A percentile compares a stretch with the other conserved stretches of the same genome.
Conservation (phyloP, 1,140 invertebrate species). For the Drosophila arawakana region DNA sequence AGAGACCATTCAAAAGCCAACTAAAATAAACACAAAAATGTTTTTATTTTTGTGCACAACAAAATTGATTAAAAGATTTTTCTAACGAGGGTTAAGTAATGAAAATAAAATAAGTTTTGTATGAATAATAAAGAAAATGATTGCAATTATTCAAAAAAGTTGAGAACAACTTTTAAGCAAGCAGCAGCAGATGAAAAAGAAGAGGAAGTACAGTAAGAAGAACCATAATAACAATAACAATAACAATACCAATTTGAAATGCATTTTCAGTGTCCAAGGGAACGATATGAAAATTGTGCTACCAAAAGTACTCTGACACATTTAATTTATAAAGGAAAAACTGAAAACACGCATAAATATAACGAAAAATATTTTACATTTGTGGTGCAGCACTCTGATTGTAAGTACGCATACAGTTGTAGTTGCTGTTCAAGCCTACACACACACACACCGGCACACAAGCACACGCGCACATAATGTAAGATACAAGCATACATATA, state of each 20-base stretch:
- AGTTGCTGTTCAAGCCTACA: background rate
- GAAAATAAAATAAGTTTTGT: background rate
- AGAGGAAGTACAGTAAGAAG: background rate
- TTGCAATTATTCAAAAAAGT: background rate
- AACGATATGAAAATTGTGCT: conserved; percentile 24
- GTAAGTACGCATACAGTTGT: conserved; percentile 18
- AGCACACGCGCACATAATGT: conserved; percentile 23
- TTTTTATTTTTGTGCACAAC: no score
- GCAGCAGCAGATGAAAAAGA: background rate
- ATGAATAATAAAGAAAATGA: background rate
- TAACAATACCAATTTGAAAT: conserved; percentile 2
- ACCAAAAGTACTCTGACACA: conserved; percentile 42
- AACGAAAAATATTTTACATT: conserved; percentile 73
- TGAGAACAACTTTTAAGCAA: background rate
- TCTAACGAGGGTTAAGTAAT: no score
- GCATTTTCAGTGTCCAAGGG: conserved; percentile 25
- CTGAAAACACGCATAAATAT: conserved; percentile 76
- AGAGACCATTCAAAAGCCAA: no score
- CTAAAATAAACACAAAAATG: no score
- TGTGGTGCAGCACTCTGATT: conserved; percentile 62
- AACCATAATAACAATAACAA: background rate
- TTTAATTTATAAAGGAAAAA: conserved; percentile 57
- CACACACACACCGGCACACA: conserved; percentile 13
- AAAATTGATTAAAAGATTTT: background rate
- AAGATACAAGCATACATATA: conserved; percentile 28